Evolutionary conservation across 2,797 vertebrate species (phyloP).

Genomic region (Coracias cyanogaster): DNA sequence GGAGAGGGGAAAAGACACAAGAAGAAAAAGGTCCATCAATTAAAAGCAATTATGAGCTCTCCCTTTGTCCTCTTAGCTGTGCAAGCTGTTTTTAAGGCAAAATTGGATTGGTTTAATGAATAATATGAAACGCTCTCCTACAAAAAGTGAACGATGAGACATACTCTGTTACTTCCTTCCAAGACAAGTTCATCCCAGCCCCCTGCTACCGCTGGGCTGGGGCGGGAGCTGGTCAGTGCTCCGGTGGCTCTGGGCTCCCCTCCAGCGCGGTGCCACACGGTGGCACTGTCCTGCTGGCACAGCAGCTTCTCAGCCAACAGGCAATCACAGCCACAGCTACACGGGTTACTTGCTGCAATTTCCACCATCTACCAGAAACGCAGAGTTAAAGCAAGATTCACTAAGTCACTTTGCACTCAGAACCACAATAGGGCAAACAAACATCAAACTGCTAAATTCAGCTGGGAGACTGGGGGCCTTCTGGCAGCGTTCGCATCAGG

Average conservation of each 20-base stretch:
- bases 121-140: neutral
- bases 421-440: neutral
- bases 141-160: neutral
- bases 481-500: accelerated
- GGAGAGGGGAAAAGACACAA: neutral
- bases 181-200: neutral
- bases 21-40: neutral
- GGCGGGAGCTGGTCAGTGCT: neutral
- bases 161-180: neutral
- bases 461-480: neutral
- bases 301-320: neutral
- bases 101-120: neutral
- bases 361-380: neutral
- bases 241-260: neutral
- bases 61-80: neutral
- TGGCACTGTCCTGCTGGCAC: neutral
- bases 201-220: neutral
- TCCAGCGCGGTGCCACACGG: neutral
- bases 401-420: neutral
- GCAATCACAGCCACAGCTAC: neutral
- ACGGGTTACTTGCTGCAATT: neutral
- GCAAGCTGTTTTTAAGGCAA: neutral
- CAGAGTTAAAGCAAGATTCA: neutral
- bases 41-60: neutral
- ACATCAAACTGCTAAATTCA: neutral